Percentiles rank a stretch among this genome's conserved stretches.
phyloP scores from a whole-genome alignment of 2,797 vertebrate species.

The Sarcophilus harrisii region DNA sequence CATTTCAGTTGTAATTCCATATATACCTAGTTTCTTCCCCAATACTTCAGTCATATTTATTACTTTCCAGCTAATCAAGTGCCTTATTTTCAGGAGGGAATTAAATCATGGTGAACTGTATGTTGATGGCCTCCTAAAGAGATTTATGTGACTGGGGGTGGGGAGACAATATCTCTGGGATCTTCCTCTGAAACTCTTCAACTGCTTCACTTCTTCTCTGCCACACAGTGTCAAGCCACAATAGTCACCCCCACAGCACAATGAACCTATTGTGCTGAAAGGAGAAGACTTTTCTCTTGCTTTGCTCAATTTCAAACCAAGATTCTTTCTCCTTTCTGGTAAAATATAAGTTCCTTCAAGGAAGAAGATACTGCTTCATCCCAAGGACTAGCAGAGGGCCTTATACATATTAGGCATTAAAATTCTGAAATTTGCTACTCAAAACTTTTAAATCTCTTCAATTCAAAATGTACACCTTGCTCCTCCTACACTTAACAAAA shows the following conservation, averaged over 20 bases:
- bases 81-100: conserved; percentile 2
- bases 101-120: not conserved
- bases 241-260: not conserved
- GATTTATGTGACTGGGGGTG: not conserved
- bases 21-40: not conserved
- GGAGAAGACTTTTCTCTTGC: not conserved
- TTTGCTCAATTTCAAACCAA: not conserved
- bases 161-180: not conserved
- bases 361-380: not conserved
- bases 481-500: not conserved
- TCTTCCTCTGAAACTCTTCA: not conserved
- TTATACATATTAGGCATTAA: conserved; percentile 7
- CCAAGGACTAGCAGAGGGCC: not conserved
- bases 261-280: not conserved
- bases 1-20: not conserved
- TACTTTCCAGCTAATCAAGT: not conserved
- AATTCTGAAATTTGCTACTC: conserved; percentile 21
- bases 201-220: not conserved
- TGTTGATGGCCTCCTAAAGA: not conserved
- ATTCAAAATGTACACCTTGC: conserved; percentile 31
- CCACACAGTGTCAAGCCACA: not conserved
- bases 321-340: not conserved
- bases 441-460: conserved; percentile 54
- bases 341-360: not conserved
- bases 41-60: not conserved